Percentiles rank a stretch among this genome's conserved stretches.
phyloP scores from a whole-genome alignment of 2,888 invertebrate genomes.

The Priocnemis perturbator region DNA sequence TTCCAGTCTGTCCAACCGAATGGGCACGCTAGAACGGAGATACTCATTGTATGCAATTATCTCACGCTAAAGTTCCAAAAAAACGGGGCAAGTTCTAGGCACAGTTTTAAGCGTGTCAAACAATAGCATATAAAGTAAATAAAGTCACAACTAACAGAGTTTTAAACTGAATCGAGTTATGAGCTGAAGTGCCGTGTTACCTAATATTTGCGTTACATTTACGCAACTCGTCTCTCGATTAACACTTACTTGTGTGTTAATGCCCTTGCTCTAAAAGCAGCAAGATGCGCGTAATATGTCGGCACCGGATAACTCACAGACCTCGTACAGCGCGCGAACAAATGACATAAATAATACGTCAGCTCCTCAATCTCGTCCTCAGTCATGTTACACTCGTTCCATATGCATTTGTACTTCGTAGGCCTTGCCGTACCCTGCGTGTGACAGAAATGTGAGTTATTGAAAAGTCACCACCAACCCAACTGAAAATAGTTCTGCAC shows the following conservation, averaged over 20 bases:
- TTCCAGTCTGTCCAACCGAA: conserved; percentile 76
- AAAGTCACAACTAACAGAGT: no score
- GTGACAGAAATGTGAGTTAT: neutral
- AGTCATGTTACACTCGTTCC: conserved; percentile 84
- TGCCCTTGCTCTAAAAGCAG: conserved; percentile 83
- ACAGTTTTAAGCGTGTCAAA: no score
- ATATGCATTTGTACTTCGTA: conserved; percentile 89
- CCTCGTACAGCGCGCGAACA: conserved; percentile 89
- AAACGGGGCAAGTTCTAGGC: no score
- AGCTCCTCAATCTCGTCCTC: conserved; percentile 87
- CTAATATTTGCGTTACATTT: no score
- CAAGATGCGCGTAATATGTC: conserved; percentile 91
- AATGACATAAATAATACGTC: conserved; percentile 89
- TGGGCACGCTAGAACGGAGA: conserved; percentile 72
- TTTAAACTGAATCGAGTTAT: no score
- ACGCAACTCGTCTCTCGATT: no score
- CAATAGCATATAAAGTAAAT: no score
- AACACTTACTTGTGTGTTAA: conserved; percentile 76
- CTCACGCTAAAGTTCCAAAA: conserved; percentile 10
- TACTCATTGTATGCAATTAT: conserved; percentile 11
- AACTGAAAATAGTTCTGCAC: neutral
- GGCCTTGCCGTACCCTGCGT: conserved; percentile 88
- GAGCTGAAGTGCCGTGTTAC: no score
- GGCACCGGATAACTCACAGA: conserved; percentile 92
- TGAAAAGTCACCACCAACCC: neutral